Base-by-base conservation (phyloP, 1,140 invertebrate genomes). In the Lasioglossum albipes region DNA sequence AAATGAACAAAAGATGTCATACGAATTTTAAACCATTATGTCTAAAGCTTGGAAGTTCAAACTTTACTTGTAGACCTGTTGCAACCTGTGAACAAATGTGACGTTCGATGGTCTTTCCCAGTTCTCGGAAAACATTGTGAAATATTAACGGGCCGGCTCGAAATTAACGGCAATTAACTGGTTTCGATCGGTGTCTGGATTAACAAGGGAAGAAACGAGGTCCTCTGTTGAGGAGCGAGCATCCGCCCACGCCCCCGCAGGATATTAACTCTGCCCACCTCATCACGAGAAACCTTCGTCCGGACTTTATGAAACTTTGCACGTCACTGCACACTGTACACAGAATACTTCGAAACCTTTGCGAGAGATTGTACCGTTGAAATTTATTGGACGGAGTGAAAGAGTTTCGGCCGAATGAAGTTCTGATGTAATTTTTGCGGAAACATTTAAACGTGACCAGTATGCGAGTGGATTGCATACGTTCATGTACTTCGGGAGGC, bases 141-240 rank as follows among this genome's bases (percentile, higher is more conserved):
- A 57, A n/a, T 4, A 7, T 57, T 57, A 57, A 57, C 18, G 54
- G 6, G 54, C 54, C 9, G 54, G 20, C 54, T 20, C 6, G 54
- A 57, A n/a, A 57, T 59, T 59, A 59, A 59, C 18, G 57, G 57
- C 57, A 59, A 57, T 57, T 57, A 57, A 57, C 54, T n/a, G 54
- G 54, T n/a, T n/a, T 59, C 57, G 57, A 59, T n/a, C 6, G 57
- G 57, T 59, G 57, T 20, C 57, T 0, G 20, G 20, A 20, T 20
- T n/a, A 5, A n/a, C n/a, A 20, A 20, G 18, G n/a, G 57, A 9
- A 59, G 18, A 59, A n/a, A 59, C 57, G 57, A 59, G 57, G 57
- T 59, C 57, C 20, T 59, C 52, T 18, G 20, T 18, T 6, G 57
- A n/a, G 57, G n/a, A 7, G 6, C 57, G 57, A 7, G n/a, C 57